Conservation (phyloP, 1,140 invertebrate species). For the fruit fly (Drosophila melanogaster) region Release_6_plus_ISO1_MT NC_004354.4:21103501-21104000, state of each 20-base stretch:
- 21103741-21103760: not conserved
- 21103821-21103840: too few species aligned
- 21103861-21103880: too few species aligned
- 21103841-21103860: too few species aligned
- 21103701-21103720: not conserved
- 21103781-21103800: too few species aligned
- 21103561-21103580: constrained; percentile 16
- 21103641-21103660: constrained; percentile 3
- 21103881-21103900: not conserved
- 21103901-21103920: not conserved
- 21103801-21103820: too few species aligned
- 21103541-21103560: constrained; percentile 25
- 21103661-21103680: constrained; percentile 14
- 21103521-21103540: constrained; percentile 37
- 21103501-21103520: not conserved
- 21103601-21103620: constrained; percentile 24
- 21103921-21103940: constrained; percentile 77
- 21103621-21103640: not conserved
- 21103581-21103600: constrained; percentile 41
- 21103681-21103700: not conserved
- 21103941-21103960: constrained; percentile 80
- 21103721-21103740: too few species aligned
- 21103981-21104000: constrained; percentile 82
- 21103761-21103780: too few species aligned
- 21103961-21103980: constrained; percentile 84